Evolutionary conservation across 2,797 vertebrate species (phyloP).

Genomic region (Gobionotothen gibberifrons): DNA sequence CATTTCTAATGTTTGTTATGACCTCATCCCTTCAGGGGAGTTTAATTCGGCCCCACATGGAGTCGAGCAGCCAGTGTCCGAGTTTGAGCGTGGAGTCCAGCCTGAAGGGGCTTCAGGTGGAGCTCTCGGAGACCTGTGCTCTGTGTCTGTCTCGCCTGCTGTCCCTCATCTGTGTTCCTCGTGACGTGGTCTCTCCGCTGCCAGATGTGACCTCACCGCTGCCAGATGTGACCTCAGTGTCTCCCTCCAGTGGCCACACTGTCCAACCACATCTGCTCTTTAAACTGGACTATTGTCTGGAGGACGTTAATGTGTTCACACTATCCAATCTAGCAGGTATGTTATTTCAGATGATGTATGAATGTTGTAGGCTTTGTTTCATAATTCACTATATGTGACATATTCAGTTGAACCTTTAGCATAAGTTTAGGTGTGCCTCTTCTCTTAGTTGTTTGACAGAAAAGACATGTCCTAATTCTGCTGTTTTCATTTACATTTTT

Average conservation of each 20-base stretch:
- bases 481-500: neutral
- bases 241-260: constrained; percentile 45
- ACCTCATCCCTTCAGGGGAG: constrained; percentile 86
- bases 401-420: neutral
- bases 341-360: neutral
- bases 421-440: neutral
- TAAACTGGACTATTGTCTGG: constrained; percentile 92
- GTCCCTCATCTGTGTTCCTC: constrained; percentile 78
- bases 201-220: constrained; percentile 49
- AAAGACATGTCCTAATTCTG: neutral
- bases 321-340: constrained; percentile 91
- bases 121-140: constrained; percentile 93
- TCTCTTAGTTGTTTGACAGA: neutral
- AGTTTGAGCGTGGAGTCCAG: constrained; percentile 90
- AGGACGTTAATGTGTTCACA: constrained; percentile 93
- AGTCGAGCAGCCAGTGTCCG: constrained; percentile 81
- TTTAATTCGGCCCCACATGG: constrained; percentile 86
- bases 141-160: constrained; percentile 93
- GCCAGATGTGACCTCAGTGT: constrained; percentile 44
- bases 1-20: neutral
- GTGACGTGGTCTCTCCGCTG: constrained; percentile 17
- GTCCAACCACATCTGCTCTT: constrained; percentile 82
- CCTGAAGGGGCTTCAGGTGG: constrained; percentile 92
- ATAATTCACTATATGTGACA: neutral
- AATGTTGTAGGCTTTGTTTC: neutral